Conservation (phyloP, 53 echinoderm and acorn worm species). For the Actinopyga echinites region DNA sequence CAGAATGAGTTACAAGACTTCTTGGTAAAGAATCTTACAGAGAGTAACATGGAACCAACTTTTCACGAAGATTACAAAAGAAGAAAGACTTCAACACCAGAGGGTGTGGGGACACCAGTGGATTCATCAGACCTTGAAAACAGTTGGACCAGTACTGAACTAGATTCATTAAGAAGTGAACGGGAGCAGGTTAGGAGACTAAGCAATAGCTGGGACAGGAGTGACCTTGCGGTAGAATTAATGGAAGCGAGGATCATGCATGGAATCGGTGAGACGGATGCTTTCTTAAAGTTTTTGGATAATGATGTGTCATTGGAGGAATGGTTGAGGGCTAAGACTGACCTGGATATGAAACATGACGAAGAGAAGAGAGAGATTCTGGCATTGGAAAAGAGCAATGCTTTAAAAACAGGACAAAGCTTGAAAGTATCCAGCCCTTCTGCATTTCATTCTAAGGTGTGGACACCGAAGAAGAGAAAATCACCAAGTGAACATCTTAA, state of each 20-base stretch:
- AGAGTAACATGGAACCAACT: not conserved
- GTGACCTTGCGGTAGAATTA: conserved; percentile 83
- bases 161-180: conserved; percentile 53
- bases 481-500: conserved; percentile 73
- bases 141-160: conserved; percentile 27
- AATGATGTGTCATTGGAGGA: conserved; percentile 74
- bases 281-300: conserved; percentile 79
- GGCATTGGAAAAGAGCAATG: not conserved
- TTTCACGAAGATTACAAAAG: not conserved
- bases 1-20: conserved; percentile 16
- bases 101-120: not conserved
- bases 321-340: conserved; percentile 54
- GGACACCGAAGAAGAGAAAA: not conserved
- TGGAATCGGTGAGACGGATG: conserved; percentile 98
- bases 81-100: not conserved
- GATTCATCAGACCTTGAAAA: conserved; percentile 5
- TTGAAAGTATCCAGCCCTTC: not conserved
- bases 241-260: conserved; percentile 92
- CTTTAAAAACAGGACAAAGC: not conserved
- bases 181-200: conserved; percentile 50
- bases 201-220: conserved; percentile 65
- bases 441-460: not conserved
- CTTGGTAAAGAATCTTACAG: not conserved
- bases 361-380: conserved; percentile 24
- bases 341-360: conserved; percentile 15